phyloP scores from a whole-genome alignment of 2,113 vertebrate species.

The Neogale vison region DNA sequence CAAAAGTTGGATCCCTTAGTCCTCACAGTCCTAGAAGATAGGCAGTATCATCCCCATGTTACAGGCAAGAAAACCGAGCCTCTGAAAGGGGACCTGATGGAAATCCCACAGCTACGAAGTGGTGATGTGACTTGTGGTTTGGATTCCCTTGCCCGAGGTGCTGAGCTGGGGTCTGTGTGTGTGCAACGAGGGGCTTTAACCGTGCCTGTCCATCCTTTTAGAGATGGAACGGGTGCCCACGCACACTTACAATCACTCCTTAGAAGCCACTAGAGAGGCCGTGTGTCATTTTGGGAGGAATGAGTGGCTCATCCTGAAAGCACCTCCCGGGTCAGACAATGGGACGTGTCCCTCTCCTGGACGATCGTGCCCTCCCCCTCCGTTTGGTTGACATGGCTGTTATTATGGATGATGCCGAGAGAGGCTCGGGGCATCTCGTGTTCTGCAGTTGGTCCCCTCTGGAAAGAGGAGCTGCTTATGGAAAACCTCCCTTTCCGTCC shows the following conservation, averaged over 20 bases:
- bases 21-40: background rate
- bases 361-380: background rate
- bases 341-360: background rate
- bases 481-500: slow-evolving; percentile 68
- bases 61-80: background rate
- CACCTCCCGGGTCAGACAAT: background rate
- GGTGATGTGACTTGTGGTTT: background rate
- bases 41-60: background rate
- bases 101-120: background rate
- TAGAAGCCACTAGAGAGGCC: background rate
- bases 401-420: slow-evolving; percentile 60
- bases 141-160: background rate
- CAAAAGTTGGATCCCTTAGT: background rate
- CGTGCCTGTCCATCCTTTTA: background rate
- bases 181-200: background rate
- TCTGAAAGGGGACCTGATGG: background rate
- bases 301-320: background rate
- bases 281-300: background rate
- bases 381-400: background rate
- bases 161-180: background rate
- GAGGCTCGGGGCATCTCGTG: slow-evolving; percentile 6
- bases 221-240: background rate
- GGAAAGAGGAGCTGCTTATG: slow-evolving; percentile 63
- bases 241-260: accelerated
- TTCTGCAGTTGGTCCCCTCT: slow-evolving; percentile 45